Percentiles rank a stretch among this genome's conserved stretches.
phyloP scores from a whole-genome alignment of 2,888 invertebrate genomes.

The Cephus rjabovi region DNA sequence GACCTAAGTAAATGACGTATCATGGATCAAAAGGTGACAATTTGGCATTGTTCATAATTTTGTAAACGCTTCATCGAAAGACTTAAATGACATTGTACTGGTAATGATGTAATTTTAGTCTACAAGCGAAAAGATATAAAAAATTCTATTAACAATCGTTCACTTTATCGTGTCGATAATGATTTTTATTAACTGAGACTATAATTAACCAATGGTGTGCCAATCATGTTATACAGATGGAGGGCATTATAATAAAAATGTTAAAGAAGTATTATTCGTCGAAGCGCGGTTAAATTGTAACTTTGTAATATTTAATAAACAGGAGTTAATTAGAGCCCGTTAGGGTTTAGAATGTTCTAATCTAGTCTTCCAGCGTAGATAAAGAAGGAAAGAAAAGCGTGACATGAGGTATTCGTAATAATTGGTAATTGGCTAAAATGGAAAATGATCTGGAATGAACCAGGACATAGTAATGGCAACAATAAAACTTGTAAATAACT shows the following conservation, averaged over 20 bases:
- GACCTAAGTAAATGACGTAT: neutral
- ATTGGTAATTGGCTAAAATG: slow-evolving; percentile 1
- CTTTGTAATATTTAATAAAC: slow-evolving; percentile 28
- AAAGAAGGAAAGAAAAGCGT: slow-evolving; percentile 11
- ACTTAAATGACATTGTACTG: slow-evolving; percentile 5
- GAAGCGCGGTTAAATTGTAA: slow-evolving; percentile 26
- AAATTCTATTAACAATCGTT: slow-evolving; percentile 10
- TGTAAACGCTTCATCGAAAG: slow-evolving; percentile 13
- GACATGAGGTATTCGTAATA: neutral
- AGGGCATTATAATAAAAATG: slow-evolving; percentile 34
- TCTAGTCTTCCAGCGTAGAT: slow-evolving; percentile 58
- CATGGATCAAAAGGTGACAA: neutral
- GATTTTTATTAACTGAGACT: neutral
- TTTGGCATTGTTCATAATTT: neutral
- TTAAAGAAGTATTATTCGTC: slow-evolving; percentile 38
- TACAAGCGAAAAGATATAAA: neutral
- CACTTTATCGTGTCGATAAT: slow-evolving; percentile 4
- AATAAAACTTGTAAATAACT: neutral
- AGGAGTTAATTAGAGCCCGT: slow-evolving; percentile 32
- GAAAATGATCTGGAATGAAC: slow-evolving; percentile 24
- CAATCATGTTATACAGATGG: slow-evolving; percentile 16
- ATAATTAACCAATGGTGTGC: slow-evolving; percentile 7
- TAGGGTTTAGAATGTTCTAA: slow-evolving; percentile 49
- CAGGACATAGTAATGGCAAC: slow-evolving; percentile 19
- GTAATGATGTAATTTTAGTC: slow-evolving; percentile 9